Percentiles rank a stretch among this genome's conserved stretches.
Conservation (phyloP, 2,113 vertebrate species). For the Phyllostomus discolor region DNA sequence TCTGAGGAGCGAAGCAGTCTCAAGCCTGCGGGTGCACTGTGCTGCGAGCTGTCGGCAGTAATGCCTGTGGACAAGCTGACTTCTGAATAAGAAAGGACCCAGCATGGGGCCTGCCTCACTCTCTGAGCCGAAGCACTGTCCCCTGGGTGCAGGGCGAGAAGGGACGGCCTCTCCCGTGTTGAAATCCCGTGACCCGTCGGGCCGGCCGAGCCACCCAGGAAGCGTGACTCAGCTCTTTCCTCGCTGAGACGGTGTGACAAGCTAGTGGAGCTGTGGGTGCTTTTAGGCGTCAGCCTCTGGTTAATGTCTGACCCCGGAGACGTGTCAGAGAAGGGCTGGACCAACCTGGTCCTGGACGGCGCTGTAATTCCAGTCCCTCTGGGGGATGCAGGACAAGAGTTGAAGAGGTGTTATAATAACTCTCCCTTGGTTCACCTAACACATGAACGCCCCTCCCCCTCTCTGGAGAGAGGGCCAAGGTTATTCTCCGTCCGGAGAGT, state of each 20-base stretch:
- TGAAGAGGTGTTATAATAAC: neutral
- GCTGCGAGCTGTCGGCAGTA: neutral
- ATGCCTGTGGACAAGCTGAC: neutral
- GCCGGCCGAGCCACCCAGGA: conserved; percentile 43
- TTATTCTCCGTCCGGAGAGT: neutral
- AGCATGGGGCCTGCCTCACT: neutral
- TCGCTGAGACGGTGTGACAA: neutral
- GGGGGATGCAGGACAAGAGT: neutral
- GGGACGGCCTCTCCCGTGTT: neutral
- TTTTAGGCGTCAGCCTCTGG: neutral
- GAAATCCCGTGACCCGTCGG: neutral
- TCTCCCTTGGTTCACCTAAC: neutral
- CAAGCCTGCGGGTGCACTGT: neutral
- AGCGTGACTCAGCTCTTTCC: conserved; percentile 74
- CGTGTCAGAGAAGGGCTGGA: neutral
- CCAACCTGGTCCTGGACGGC: neutral
- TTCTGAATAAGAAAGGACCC: neutral
- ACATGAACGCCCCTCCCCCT: neutral
- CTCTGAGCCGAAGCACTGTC: neutral
- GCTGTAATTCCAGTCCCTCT: neutral
- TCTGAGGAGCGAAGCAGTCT: neutral
- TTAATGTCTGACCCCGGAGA: neutral
- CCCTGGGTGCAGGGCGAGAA: neutral
- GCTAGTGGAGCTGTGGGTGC: conserved; percentile 2
- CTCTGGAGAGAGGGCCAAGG: neutral